Conservation (phyloP, 2,797 vertebrate species). For the Muscicapa striata region DNA sequence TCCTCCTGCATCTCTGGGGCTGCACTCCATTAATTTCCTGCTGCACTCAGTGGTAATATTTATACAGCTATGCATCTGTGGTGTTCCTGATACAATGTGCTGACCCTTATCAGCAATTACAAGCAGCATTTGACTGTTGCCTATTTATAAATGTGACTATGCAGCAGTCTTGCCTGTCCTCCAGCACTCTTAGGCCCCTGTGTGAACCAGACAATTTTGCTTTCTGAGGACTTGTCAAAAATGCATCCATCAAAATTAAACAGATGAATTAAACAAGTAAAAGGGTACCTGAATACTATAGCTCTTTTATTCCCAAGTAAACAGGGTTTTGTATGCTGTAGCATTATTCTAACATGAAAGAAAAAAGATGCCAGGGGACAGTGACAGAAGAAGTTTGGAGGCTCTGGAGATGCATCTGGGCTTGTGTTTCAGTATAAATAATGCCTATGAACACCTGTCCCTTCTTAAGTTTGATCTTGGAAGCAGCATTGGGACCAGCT, state of each 20-base stretch:
- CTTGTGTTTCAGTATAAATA: background rate
- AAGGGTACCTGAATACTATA: background rate
- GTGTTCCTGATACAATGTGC: background rate
- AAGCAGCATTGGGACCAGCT: background rate
- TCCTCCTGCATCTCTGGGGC: background rate
- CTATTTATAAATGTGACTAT: background rate
- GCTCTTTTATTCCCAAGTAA: background rate
- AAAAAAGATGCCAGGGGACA: background rate
- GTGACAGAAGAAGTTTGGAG: background rate
- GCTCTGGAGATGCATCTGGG: background rate
- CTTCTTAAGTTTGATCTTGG: background rate
- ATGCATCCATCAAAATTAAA: background rate
- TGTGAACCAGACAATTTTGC: background rate
- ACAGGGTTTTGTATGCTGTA: background rate
- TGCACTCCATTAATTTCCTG: background rate
- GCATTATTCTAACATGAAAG: background rate
- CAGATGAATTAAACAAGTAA: background rate
- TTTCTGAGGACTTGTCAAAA: background rate
- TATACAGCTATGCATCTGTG: background rate
- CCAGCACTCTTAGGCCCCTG: background rate
- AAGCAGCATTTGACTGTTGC: background rate
- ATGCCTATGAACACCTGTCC: background rate
- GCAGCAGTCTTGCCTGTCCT: background rate
- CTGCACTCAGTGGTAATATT: background rate
- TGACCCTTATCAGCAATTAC: background rate